Percentiles rank a stretch among this genome's conserved stretches.
Evolutionary conservation across 1,140 invertebrate genomes (phyloP).

Genomic region (Ridgeia piscesae): DNA sequence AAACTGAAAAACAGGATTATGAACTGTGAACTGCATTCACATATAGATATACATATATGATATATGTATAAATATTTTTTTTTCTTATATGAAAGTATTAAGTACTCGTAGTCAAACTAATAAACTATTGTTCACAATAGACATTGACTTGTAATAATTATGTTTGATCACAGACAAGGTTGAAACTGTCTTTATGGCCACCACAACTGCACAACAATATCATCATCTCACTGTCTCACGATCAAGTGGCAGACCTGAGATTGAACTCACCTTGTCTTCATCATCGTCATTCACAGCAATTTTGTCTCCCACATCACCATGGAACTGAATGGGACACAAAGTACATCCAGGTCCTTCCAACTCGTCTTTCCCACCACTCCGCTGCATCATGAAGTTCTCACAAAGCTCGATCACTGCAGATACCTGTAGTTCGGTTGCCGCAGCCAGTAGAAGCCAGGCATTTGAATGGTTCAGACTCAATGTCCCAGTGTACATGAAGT

Average conservation of each 20-base stretch:
- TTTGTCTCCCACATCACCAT: conserved; percentile 6
- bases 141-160: too few relatives aligned
- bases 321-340: not conserved
- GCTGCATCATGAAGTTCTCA: not conserved
- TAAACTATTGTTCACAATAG: too few relatives aligned
- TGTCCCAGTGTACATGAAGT: conserved; percentile 18
- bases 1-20: too few relatives aligned
- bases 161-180: too few relatives aligned
- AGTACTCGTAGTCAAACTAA: too few relatives aligned
- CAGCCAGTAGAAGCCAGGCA: conserved; percentile 9
- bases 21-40: too few relatives aligned
- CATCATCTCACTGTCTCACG: too few relatives aligned
- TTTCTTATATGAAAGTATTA: too few relatives aligned
- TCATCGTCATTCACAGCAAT: not conserved
- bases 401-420: conserved; percentile 7
- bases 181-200: too few relatives aligned
- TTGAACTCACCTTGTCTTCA: not conserved
- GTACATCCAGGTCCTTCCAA: not conserved
- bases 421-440: conserved; percentile 10
- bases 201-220: too few relatives aligned
- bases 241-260: not conserved
- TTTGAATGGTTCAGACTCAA: conserved; percentile 8
- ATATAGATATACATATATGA: too few relatives aligned
- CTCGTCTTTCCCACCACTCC: not conserved
- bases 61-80: too few relatives aligned